Conservation (phyloP, 2,888 invertebrate genomes). For the Cremastobaeus sp. region DNA sequence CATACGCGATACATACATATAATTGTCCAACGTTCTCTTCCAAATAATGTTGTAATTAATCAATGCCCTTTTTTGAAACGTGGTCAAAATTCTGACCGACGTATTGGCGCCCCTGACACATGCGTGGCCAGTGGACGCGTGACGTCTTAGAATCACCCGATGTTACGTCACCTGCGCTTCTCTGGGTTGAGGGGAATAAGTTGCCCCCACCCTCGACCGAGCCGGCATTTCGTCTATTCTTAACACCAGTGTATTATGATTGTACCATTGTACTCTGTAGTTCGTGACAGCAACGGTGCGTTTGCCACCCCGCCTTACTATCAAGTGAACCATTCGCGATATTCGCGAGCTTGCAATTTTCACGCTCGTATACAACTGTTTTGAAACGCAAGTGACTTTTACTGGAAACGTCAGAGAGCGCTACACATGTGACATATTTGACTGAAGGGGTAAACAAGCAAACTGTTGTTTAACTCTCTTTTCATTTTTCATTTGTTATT, state of each 20-base stretch:
- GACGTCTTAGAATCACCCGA: slow-evolving; percentile 47
- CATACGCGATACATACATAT: too few relatives aligned
- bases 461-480: too few relatives aligned
- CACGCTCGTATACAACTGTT: background rate
- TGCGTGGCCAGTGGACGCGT: slow-evolving; percentile 42
- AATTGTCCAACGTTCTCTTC: too few relatives aligned
- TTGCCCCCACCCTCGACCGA: slow-evolving; percentile 7
- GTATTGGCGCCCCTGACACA: slow-evolving; percentile 27
- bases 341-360: background rate
- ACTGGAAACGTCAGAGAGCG: slow-evolving; percentile 15
- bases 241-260: too few relatives aligned
- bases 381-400: slow-evolving; percentile 12
- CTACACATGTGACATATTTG: slow-evolving; percentile 16
- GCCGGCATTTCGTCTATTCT: slow-evolving; percentile 34
- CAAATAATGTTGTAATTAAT: too few relatives aligned
- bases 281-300: background rate
- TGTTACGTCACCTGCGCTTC: slow-evolving; percentile 38
- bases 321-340: slow-evolving; percentile 4
- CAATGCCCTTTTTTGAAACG: too few relatives aligned
- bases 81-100: too few relatives aligned
- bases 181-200: background rate
- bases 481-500: too few relatives aligned
- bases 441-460: too few relatives aligned
- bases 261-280: slow-evolving; percentile 11
- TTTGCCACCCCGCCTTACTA: too few relatives aligned